Evolutionary conservation across 2,888 invertebrate species (phyloP).

Genomic region (Crocallis elinguaria): DNA sequence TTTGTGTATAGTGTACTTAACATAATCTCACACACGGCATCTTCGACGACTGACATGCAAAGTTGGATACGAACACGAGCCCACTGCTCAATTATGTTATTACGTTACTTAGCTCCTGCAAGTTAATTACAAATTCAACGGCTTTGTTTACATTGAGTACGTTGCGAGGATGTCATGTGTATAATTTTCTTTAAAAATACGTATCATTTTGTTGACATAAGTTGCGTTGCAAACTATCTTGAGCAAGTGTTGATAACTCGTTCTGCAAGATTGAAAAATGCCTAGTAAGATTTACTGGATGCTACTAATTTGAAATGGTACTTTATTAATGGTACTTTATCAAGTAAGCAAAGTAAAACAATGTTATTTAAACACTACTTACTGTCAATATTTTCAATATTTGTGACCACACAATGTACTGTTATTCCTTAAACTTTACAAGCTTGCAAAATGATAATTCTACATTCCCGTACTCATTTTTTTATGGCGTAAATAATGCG

Average conservation of each 20-base stretch:
- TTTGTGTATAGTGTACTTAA: conserved; percentile 26
- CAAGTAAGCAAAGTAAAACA: conserved; percentile 35
- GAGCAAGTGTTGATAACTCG: conserved; percentile 18
- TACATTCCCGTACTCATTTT: background rate
- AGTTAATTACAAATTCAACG: conserved; percentile 51
- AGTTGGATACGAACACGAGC: conserved; percentile 50
- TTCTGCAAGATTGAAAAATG: conserved; percentile 17
- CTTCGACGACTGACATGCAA: conserved; percentile 27
- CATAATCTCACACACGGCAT: conserved; percentile 25
- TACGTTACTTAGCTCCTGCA: conserved; percentile 46
- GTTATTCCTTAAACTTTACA: background rate
- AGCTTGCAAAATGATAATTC: background rate
- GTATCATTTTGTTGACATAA: conserved; percentile 37
- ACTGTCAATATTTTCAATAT: conserved; percentile 38
- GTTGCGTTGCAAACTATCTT: conserved; percentile 24
- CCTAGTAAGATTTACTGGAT: conserved; percentile 13
- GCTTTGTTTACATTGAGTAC: conserved; percentile 56
- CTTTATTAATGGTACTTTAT: conserved; percentile 41
- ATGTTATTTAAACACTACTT: conserved; percentile 45
- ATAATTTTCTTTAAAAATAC: conserved; percentile 43
- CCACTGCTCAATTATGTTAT: conserved; percentile 56
- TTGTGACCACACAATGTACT: conserved; percentile 14
- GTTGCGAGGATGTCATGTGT: conserved; percentile 39
- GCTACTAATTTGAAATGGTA: conserved; percentile 31
- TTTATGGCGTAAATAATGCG: too few relatives aligned